phyloP scores from a whole-genome alignment of 2,888 invertebrate genomes.

The Agrotis clavis region DNA sequence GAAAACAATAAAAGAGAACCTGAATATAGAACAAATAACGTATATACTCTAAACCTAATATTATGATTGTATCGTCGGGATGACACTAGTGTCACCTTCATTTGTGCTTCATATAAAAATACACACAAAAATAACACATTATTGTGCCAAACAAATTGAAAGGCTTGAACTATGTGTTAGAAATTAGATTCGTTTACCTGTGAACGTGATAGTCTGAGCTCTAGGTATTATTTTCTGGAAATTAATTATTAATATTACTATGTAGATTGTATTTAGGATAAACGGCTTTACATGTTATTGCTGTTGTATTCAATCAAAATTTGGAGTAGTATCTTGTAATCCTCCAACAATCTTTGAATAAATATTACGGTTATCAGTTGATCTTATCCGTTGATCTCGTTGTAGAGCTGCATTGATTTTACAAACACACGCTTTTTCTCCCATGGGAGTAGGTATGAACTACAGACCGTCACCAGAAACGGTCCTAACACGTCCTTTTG shows the following conservation, averaged over 20 bases:
- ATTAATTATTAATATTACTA: constrained; percentile 25
- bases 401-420: background rate
- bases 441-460: no score
- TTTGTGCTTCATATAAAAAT: constrained; percentile 48
- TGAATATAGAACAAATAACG: constrained; percentile 12
- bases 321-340: background rate
- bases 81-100: constrained; percentile 48
- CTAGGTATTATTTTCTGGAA: constrained; percentile 29
- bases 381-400: no score
- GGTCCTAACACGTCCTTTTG: no score
- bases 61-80: constrained; percentile 20
- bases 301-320: constrained; percentile 17
- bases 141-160: constrained; percentile 10
- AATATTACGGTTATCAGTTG: background rate
- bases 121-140: constrained; percentile 28
- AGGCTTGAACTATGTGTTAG: constrained; percentile 16
- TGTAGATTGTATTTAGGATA: constrained; percentile 32
- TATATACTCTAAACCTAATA: constrained; percentile 22
- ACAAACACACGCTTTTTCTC: no score
- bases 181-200: constrained; percentile 17
- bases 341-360: background rate
- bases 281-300: constrained; percentile 8
- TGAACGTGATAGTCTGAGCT: constrained; percentile 10
- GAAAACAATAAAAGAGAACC: constrained; percentile 2
- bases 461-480: no score